phyloP scores from a whole-genome alignment of 2,113 vertebrate genomes.

The Pseudonaja textilis region DNA sequence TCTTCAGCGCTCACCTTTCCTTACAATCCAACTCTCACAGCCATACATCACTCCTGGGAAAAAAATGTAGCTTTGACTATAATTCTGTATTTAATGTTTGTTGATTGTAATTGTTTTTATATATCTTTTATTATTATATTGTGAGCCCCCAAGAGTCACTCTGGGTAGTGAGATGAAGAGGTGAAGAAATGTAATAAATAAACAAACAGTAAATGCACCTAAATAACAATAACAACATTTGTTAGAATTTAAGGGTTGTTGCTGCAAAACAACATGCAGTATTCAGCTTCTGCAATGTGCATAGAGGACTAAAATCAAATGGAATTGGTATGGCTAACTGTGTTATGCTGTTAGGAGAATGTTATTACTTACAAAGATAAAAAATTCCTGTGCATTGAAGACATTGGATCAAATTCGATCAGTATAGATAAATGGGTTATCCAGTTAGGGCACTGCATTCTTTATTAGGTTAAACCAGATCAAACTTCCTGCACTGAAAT shows the following conservation, averaged over 20 bases:
- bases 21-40: background rate
- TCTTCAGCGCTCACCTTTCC: background rate
- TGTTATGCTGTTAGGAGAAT: background rate
- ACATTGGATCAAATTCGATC: background rate
- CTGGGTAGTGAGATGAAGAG: background rate
- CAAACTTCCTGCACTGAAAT: background rate
- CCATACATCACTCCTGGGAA: background rate
- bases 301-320: background rate
- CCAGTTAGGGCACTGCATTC: background rate
- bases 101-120: background rate
- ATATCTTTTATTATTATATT: background rate
- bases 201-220: background rate
- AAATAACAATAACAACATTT: background rate
- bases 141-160: background rate
- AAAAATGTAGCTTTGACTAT: background rate
- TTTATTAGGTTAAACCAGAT: background rate
- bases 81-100: background rate
- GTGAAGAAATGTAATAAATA: background rate
- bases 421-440: background rate
- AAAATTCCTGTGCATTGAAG: background rate
- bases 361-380: background rate
- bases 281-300: background rate
- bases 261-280: background rate
- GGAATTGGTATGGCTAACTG: background rate
- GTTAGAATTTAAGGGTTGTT: background rate